These are phyloP conservation scores for Hypomecis punctinalis DNA, from an alignment of 2,888 invertebrate species.

Conservation along the genomic window DNA sequence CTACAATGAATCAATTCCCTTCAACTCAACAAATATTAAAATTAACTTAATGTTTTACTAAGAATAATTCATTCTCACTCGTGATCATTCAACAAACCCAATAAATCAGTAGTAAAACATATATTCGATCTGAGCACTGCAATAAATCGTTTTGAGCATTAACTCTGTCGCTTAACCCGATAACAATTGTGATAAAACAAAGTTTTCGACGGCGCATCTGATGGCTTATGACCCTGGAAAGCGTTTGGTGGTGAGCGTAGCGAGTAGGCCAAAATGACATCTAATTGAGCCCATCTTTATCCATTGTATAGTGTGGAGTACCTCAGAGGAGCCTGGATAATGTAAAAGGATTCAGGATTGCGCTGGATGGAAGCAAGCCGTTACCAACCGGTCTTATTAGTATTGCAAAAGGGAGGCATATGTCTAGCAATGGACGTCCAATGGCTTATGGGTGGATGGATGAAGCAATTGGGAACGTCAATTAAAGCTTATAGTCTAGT, in stretches of 20 bases:
- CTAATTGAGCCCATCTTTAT: too few relatives aligned
- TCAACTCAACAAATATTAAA: not conserved
- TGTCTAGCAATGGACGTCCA: too few relatives aligned
- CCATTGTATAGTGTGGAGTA: too few relatives aligned
- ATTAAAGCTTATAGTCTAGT: too few relatives aligned
- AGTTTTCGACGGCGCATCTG: constrained; percentile 39
- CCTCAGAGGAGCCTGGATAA: too few relatives aligned
- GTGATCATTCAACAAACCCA: constrained; percentile 23
- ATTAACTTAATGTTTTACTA: not conserved
- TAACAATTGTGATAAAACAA: constrained; percentile 49
- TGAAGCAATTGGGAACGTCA: too few relatives aligned
- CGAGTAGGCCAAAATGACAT: constrained; percentile 2
- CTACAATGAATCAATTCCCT: not conserved
- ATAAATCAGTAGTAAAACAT: constrained; percentile 42
- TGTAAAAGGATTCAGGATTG: too few relatives aligned
- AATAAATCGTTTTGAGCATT: constrained; percentile 44
- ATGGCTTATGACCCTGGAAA: constrained; percentile 41
- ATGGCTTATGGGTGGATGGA: too few relatives aligned
- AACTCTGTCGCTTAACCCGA: constrained; percentile 43
- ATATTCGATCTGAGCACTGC: constrained; percentile 42
- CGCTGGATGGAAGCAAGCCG: too few relatives aligned
- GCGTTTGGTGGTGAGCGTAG: constrained; percentile 21
- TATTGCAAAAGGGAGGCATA: too few relatives aligned
- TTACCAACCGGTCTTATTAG: too few relatives aligned
- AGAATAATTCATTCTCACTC: constrained; percentile 5